Percentiles rank a stretch among this genome's conserved stretches.
phyloP scores from a whole-genome alignment of 2,797 vertebrate species.

The Halcyon leucocephala region DNA sequence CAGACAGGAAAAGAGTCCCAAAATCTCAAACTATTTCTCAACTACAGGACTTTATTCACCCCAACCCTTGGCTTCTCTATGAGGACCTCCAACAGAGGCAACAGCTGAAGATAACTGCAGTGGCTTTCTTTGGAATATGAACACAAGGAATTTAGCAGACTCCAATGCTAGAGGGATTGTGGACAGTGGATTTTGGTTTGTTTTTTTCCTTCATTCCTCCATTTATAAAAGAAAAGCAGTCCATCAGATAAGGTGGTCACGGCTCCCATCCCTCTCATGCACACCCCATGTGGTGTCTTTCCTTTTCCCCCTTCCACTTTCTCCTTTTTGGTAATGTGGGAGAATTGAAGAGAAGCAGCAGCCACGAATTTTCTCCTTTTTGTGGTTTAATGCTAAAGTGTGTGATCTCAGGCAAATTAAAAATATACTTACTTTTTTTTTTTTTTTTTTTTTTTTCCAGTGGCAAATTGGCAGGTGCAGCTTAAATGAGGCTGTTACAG shows the following conservation, averaged over 20 bases:
- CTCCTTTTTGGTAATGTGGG: neutral
- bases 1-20: neutral
- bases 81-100: conserved; percentile 25
- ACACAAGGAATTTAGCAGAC: neutral
- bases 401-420: conserved; percentile 19
- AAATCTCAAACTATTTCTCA: neutral
- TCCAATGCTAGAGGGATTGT: neutral
- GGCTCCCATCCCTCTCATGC: neutral
- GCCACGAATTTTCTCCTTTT: neutral
- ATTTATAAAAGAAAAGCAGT: neutral
- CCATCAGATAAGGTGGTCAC: neutral
- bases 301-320: neutral
- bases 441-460: neutral
- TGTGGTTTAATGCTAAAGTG: neutral
- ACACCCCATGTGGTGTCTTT: neutral
- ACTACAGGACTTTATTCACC: neutral
- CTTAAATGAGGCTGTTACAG: conserved; percentile 7
- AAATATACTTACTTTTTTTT: neutral
- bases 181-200: neutral
- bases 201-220: too few relatives aligned
- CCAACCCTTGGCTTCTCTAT: neutral
- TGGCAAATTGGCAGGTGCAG: neutral
- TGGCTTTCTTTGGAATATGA: neutral
- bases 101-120: conserved; percentile 9
- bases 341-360: neutral